These are phyloP conservation scores for Eueides isabella DNA, from an alignment of 1,140 invertebrate genomes.

Conservation along the genomic window DNA sequence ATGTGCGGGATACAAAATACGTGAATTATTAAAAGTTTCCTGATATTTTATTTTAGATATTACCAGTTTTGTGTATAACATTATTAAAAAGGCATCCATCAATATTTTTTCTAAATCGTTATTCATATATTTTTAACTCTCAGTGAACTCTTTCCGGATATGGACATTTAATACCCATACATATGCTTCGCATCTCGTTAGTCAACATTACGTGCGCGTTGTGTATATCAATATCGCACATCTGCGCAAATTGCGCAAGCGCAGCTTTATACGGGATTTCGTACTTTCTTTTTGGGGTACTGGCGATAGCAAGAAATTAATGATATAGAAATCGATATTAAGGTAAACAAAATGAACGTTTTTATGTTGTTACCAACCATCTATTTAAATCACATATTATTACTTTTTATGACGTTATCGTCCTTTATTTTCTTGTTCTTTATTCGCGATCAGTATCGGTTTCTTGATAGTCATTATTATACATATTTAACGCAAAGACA, in stretches of 20 bases:
- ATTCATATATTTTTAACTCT: neutral
- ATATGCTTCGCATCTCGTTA: slow-evolving; percentile 28
- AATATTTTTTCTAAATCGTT: neutral
- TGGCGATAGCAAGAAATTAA: neutral
- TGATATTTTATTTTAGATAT: too few relatives aligned
- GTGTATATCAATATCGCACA: slow-evolving; percentile 26
- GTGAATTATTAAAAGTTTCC: too few relatives aligned
- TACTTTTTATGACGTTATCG: too few relatives aligned
- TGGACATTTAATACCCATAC: slow-evolving; percentile 13
- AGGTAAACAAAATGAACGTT: neutral
- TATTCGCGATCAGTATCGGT: too few relatives aligned
- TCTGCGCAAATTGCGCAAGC: slow-evolving; percentile 29
- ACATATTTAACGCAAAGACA: too few relatives aligned
- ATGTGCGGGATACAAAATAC: too few relatives aligned
- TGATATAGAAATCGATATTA: neutral
- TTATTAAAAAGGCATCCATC: neutral
- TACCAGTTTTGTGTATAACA: too few relatives aligned
- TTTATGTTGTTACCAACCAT: too few relatives aligned
- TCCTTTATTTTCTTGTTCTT: too few relatives aligned
- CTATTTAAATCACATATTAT: too few relatives aligned
- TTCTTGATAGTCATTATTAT: too few relatives aligned
- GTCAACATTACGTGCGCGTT: slow-evolving; percentile 18
- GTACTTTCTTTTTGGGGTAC: slow-evolving; percentile 4
- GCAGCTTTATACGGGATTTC: neutral
- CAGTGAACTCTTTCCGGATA: neutral